Conservation (phyloP, 1,140 invertebrate species). For the Calycopis cecrops region DNA sequence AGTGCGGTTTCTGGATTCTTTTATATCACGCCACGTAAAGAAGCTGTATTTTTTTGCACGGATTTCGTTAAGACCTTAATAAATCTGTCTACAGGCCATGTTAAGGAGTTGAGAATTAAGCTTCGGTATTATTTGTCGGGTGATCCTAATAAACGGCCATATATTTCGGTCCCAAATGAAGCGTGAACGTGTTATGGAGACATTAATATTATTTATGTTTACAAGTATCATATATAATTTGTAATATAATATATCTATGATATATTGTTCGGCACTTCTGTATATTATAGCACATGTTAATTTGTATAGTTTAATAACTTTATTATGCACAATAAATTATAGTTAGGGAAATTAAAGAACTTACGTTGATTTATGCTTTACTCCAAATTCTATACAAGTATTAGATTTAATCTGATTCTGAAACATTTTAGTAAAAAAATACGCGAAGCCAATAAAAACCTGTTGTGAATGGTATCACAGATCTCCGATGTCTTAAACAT, state of each 20-base stretch:
- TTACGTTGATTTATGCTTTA: too few species aligned
- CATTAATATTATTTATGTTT: slow-evolving; percentile 27
- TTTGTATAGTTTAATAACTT: too few species aligned
- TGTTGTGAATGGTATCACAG: too few species aligned
- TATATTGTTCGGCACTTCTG: background rate
- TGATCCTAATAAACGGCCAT: slow-evolving; percentile 27
- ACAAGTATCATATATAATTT: slow-evolving; percentile 14
- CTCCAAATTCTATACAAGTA: too few species aligned
- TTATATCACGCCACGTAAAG: slow-evolving; percentile 26
- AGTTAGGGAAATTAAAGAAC: too few species aligned
- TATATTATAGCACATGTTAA: too few species aligned
- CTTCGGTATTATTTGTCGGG: slow-evolving; percentile 43
- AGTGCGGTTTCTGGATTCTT: slow-evolving; percentile 25
- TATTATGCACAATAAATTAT: too few species aligned
- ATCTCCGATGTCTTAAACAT: too few species aligned
- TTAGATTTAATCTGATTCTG: too few species aligned
- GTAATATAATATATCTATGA: background rate
- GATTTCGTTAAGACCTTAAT: slow-evolving; percentile 45
- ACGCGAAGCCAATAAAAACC: too few species aligned
- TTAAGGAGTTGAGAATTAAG: slow-evolving; percentile 44
- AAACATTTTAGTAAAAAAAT: too few species aligned
- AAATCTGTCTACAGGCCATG: slow-evolving; percentile 47
- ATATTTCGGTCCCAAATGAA: slow-evolving; percentile 24
- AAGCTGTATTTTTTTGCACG: slow-evolving; percentile 30
- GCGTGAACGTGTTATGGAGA: slow-evolving; percentile 33